Evolutionary conservation across 1,140 invertebrate species (phyloP).

Genomic region (Panonychus citri): DNA sequence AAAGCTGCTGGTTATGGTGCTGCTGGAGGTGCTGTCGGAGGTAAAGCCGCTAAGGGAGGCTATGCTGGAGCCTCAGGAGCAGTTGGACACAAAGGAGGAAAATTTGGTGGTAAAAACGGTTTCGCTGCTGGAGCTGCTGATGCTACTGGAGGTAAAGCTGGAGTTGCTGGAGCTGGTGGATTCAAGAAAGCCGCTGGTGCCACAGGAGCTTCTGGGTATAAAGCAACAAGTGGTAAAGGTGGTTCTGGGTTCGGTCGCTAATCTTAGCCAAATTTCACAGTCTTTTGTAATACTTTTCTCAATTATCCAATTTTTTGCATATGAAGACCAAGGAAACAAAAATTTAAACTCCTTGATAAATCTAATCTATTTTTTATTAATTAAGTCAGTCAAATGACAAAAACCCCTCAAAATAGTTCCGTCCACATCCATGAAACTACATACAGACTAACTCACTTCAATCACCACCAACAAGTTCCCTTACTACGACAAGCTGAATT

Average conservation of each 20-base stretch:
- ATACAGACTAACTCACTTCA: no score
- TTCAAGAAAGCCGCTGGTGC: slow-evolving; percentile 4
- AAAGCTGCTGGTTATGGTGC: slow-evolving; percentile 4
- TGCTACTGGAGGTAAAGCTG: background rate
- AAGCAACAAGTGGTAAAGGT: background rate
- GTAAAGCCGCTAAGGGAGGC: background rate
- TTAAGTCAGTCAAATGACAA: no score
- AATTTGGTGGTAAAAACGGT: background rate
- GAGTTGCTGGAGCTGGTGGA: background rate
- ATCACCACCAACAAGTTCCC: no score
- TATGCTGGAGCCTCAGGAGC: background rate
- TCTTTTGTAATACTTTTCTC: no score
- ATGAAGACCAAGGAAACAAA: no score
- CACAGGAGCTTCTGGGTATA: background rate
- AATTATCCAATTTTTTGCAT: no score
- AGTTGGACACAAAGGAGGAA: background rate
- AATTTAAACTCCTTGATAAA: no score
- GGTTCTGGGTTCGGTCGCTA: background rate
- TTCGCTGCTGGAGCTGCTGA: background rate
- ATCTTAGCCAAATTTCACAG: no score
- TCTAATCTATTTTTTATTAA: no score
- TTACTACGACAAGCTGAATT: no score
- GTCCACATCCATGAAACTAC: no score
- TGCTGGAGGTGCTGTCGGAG: slow-evolving; percentile 1
- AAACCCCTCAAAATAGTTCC: no score